Conservation (phyloP, 2,797 vertebrate species). For the Philypnodon macrostomus region DNA sequence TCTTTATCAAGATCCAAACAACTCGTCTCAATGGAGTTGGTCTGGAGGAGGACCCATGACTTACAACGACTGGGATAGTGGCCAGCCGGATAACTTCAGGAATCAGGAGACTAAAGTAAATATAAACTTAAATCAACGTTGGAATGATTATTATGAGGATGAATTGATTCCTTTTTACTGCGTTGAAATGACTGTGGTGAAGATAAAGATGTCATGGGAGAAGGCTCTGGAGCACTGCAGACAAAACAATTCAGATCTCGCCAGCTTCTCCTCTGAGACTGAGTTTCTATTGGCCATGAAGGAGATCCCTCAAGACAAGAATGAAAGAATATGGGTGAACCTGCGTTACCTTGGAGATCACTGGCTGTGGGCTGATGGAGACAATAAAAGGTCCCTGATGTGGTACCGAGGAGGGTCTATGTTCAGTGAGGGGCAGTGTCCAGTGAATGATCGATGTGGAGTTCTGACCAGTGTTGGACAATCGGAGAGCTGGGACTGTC, state of each 20-base stretch:
- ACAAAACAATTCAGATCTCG: rapidly evolving
- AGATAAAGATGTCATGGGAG: conserved; percentile 11
- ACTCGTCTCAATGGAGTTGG: conserved; percentile 6
- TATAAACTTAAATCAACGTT: rapidly evolving
- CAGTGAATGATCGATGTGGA: conserved; percentile 20
- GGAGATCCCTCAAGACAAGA: rapidly evolving
- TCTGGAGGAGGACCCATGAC: conserved; percentile 2
- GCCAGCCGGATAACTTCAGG: rapidly evolving
- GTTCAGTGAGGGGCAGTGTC: conserved; percentile 42
- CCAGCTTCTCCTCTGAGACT: too few species aligned
- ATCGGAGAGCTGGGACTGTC: conserved; percentile 39
- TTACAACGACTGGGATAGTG: rapidly evolving
- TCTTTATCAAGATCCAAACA: background rate
- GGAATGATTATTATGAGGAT: rapidly evolving
- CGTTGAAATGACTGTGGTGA: background rate
- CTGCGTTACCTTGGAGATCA: conserved; percentile 38
- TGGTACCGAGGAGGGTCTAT: too few species aligned
- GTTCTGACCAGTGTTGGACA: conserved; percentile 5
- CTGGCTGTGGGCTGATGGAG: conserved; percentile 51
- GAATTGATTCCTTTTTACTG: conserved; percentile 22
- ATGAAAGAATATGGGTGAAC: conserved; percentile 43
- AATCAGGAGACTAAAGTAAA: rapidly evolving
- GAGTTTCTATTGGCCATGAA: conserved; percentile 14
- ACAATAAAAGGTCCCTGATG: too few species aligned
- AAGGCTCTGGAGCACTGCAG: conserved; percentile 32